These are phyloP conservation scores for Xyrauchen texanus DNA, from an alignment of 2,113 vertebrate species.

Conservation along the genomic window DNA sequence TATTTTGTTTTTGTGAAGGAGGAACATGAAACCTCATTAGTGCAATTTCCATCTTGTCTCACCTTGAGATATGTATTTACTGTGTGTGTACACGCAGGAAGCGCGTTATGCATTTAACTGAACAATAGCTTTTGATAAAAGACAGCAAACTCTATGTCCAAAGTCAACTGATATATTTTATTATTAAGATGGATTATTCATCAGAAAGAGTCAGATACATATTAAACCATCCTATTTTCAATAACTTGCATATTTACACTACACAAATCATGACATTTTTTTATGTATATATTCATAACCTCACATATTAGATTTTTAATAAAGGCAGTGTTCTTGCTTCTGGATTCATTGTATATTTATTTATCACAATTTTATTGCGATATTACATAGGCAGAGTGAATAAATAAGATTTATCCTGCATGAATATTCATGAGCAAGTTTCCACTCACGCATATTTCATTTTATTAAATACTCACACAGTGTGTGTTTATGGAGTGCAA, in stretches of 20 bases:
- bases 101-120: too few species aligned
- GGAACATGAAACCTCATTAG: slow-evolving; percentile 68
- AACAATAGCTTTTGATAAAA: too few species aligned
- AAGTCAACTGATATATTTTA: too few species aligned
- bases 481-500: slow-evolving; percentile 37
- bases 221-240: background rate
- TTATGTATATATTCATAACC: slow-evolving; percentile 15
- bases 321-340: background rate
- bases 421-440: slow-evolving; percentile 41
- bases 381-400: background rate
- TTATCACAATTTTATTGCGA: slow-evolving; percentile 25
- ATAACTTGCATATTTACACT: background rate
- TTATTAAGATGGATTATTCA: too few species aligned
- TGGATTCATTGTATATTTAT: slow-evolving; percentile 35
- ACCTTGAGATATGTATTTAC: slow-evolving; percentile 5
- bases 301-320: slow-evolving; percentile 14
- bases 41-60: slow-evolving; percentile 65
- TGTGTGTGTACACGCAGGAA: too few species aligned
- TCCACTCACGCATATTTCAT: slow-evolving; percentile 12
- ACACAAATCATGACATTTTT: background rate
- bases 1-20: slow-evolving; percentile 69
- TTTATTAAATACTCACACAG: slow-evolving; percentile 37
- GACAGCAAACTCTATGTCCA: too few species aligned
- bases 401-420: slow-evolving; percentile 38
- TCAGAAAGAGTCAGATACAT: too few species aligned